phyloP scores from a whole-genome alignment of 2,797 vertebrate species.

The Arrhamphus sclerolepis region DNA sequence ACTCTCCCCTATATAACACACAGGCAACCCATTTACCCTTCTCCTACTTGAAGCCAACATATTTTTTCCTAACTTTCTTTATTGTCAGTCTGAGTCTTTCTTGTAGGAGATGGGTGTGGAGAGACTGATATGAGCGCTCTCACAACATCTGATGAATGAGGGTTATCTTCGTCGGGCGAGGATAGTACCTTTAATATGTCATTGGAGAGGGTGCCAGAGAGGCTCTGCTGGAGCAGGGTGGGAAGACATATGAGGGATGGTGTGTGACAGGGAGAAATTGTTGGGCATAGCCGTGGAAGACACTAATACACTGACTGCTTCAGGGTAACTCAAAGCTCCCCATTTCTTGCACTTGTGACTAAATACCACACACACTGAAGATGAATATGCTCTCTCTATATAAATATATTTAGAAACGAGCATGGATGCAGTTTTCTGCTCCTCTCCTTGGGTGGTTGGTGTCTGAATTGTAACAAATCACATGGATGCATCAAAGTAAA shows the following conservation, averaged over 20 bases:
- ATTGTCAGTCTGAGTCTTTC: slow-evolving; percentile 46
- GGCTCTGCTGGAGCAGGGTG: slow-evolving; percentile 53
- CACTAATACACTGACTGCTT: slow-evolving; percentile 60
- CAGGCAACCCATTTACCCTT: background rate
- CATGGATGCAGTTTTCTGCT: slow-evolving; percentile 13
- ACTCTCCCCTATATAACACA: slow-evolving; percentile 20
- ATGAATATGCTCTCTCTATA: slow-evolving; percentile 34
- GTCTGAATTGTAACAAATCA: slow-evolving; percentile 21
- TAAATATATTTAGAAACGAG: slow-evolving; percentile 31
- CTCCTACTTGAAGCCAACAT: background rate
- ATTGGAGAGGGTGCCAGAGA: slow-evolving; percentile 61
- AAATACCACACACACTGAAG: slow-evolving; percentile 35
- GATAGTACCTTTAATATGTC: slow-evolving; percentile 75
- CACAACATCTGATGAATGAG: slow-evolving; percentile 73
- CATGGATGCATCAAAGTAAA: slow-evolving; percentile 14
- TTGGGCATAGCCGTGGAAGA: slow-evolving; percentile 67
- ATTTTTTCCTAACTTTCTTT: slow-evolving; percentile 13
- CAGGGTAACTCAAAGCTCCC: slow-evolving; percentile 65
- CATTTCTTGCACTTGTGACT: slow-evolving; percentile 41
- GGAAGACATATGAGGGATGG: slow-evolving; percentile 70
- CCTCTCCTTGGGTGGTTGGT: slow-evolving; percentile 26
- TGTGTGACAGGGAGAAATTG: slow-evolving; percentile 68
- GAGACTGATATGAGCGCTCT: slow-evolving; percentile 46
- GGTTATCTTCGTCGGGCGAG: slow-evolving; percentile 67
- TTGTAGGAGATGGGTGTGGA: slow-evolving; percentile 21